Evolutionary conservation across 2,888 invertebrate species (phyloP).

Genomic region (Imbricaverruca yamaguchii): DNA sequence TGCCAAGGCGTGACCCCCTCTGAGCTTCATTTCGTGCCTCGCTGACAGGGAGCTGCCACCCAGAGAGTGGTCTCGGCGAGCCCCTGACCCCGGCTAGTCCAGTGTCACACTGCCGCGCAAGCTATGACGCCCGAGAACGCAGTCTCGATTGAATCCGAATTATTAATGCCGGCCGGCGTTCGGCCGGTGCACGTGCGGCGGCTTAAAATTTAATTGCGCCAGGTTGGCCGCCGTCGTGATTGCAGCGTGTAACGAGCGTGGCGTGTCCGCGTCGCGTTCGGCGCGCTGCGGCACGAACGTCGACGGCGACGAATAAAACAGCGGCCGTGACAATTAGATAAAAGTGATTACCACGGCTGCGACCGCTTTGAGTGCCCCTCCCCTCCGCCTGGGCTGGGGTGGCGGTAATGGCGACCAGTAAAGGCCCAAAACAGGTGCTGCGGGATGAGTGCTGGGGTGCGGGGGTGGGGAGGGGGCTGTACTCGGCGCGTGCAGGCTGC

Average conservation of each 20-base stretch:
- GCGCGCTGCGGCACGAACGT: not conserved
- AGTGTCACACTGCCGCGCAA: too few relatives aligned
- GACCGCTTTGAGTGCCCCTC: not conserved
- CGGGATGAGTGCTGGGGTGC: not conserved
- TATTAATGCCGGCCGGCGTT: not conserved
- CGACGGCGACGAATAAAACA: not conserved
- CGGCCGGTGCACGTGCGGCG: not conserved
- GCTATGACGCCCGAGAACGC: not conserved
- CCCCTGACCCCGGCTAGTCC: too few relatives aligned
- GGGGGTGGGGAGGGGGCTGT: not conserved
- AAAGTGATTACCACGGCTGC: not conserved
- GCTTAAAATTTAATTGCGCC: slow-evolving; percentile 17
- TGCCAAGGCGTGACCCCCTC: too few relatives aligned
- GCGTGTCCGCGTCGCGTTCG: slow-evolving; percentile 12
- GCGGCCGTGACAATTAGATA: slow-evolving; percentile 16
- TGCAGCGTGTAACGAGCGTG: slow-evolving; percentile 5
- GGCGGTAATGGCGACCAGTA: not conserved
- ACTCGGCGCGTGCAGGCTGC: not conserved
- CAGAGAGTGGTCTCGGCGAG: too few relatives aligned
- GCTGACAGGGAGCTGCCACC: too few relatives aligned
- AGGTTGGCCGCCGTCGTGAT: not conserved
- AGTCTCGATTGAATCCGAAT: not conserved
- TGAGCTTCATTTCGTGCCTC: too few relatives aligned
- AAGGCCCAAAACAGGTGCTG: not conserved
- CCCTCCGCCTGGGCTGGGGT: not conserved